Evolutionary conservation across 2,113 vertebrate species (phyloP), one percentile per base, ranked within the genome.

Genomic region (Sarotherodon lohbergeri): DNA sequence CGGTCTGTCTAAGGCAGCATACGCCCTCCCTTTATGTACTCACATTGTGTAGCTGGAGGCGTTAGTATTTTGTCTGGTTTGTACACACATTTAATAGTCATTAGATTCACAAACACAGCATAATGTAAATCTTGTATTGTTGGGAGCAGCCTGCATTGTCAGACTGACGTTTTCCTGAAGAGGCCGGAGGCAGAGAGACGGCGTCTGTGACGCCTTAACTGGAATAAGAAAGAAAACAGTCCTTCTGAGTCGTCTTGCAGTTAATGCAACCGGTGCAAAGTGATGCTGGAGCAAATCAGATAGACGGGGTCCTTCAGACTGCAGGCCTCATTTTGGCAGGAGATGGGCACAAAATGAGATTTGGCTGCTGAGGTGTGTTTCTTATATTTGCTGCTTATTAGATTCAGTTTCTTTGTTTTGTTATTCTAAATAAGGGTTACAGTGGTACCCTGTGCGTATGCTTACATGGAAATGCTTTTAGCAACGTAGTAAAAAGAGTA

Each of bases 391-490:
- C 41, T 48, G 24, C 43, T 19, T 76, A 48, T 50, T 29, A 76
- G 43, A 76, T 76, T 48, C 9, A 29, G 24, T 12, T 48, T 17
- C 5, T 73, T 16, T 46, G 39, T 46, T 48, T 48, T 76, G 24
- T 48, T 46, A 11, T 46, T 76, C 4, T 48, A 76, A 48, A 17
- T 71, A 17, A 0, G 39, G 0, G 13, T 46, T 29, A 0, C 22
- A 10, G 8, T 13, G 80, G 14, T 5, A 29, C 10, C 2, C 22
- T 16, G 0, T n/a, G 2, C 8, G 0, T 0, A 43, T 8, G 36
- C 10, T 16, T 73, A 0, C 9, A 5, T 78, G 24, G 27, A 50
- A 78, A 32, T 19, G 43, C 43, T 27, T 61, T 32, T n/a, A 46
- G 24, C 24, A 32, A 32, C 19, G 2, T 5, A 61, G 36, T 24